These are phyloP conservation scores for Zaprionus inermis DNA, from an alignment of 1,140 invertebrate genomes.

Conservation along the genomic window DNA sequence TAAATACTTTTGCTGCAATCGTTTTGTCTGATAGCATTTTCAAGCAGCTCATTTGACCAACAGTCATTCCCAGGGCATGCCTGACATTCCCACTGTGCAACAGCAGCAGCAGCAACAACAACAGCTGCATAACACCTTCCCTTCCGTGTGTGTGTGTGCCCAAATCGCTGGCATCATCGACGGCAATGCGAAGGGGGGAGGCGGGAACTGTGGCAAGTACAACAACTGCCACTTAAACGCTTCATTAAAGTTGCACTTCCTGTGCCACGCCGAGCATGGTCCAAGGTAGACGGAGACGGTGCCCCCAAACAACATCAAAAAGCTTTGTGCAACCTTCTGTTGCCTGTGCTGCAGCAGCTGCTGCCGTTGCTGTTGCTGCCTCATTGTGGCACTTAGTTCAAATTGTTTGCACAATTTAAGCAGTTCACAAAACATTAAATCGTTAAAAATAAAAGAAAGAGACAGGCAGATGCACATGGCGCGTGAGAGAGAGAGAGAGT, in stretches of 20 bases:
- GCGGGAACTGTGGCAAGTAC: constrained; percentile 22
- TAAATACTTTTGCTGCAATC: constrained; percentile 7
- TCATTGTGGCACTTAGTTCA: constrained; percentile 74
- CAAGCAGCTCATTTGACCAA: constrained; percentile 27
- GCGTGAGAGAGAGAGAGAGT: constrained; percentile 22
- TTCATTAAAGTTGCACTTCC: constrained; percentile 81
- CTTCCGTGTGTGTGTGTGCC: constrained; percentile 22
- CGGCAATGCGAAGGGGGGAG: not conserved
- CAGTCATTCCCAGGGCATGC: constrained; percentile 50
- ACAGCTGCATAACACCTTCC: constrained; percentile 50
- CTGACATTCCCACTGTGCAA: constrained; percentile 35
- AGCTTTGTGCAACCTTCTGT: constrained; percentile 57
- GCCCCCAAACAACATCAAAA: constrained; percentile 66
- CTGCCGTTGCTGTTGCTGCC: constrained; percentile 18
- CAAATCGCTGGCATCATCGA: constrained; percentile 24
- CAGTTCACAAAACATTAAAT: constrained; percentile 81
- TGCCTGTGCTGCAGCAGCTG: constrained; percentile 4
- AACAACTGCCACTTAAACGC: constrained; percentile 76
- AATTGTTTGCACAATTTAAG: constrained; percentile 83
- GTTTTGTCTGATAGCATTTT: not conserved
- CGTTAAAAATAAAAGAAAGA: constrained; percentile 65
- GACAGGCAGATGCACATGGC: not conserved
- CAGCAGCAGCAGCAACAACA: constrained; percentile 20
- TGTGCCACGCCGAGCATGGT: constrained; percentile 44
- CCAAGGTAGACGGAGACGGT: constrained; percentile 24